These are phyloP conservation scores for Camelus bactrianus DNA, from an alignment of 2,113 vertebrate genomes.

Conservation along the genomic window DNA sequence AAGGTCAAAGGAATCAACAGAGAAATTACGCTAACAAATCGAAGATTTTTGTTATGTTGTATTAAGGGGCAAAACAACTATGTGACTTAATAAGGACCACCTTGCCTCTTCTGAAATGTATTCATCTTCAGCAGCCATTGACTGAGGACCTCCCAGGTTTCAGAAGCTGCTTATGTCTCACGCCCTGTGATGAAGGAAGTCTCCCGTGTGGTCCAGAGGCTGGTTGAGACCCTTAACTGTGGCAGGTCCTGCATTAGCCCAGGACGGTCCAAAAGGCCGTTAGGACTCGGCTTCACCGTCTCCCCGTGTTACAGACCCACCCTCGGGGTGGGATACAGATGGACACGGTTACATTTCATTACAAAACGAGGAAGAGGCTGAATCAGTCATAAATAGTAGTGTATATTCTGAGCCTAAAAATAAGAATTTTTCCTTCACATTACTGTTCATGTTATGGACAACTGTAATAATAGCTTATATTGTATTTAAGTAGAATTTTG, in stretches of 20 bases:
- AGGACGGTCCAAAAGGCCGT: too few relatives aligned
- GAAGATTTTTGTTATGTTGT: not conserved
- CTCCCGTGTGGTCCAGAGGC: not conserved
- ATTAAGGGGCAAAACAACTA: too few relatives aligned
- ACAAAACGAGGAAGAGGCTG: not conserved
- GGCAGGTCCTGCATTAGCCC: not conserved
- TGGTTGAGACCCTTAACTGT: not conserved
- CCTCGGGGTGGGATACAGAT: not conserved
- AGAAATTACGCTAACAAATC: not conserved
- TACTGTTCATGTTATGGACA: not conserved
- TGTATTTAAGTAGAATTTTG: not conserved
- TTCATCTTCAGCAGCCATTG: not conserved
- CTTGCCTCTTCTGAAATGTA: not conserved
- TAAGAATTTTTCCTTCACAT: not conserved
- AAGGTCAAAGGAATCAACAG: not conserved
- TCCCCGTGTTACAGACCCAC: not conserved
- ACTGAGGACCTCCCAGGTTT: not conserved
- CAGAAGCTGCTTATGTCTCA: not conserved
- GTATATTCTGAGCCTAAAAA: not conserved
- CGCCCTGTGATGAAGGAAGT: not conserved
- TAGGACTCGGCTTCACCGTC: not conserved
- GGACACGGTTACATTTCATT: not conserved
- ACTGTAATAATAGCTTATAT: too few relatives aligned
- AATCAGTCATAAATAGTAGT: not conserved
- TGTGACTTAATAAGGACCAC: not conserved